Conservation (phyloP, 1,140 invertebrate genomes). For the Drosophila ohnishii region DNA sequence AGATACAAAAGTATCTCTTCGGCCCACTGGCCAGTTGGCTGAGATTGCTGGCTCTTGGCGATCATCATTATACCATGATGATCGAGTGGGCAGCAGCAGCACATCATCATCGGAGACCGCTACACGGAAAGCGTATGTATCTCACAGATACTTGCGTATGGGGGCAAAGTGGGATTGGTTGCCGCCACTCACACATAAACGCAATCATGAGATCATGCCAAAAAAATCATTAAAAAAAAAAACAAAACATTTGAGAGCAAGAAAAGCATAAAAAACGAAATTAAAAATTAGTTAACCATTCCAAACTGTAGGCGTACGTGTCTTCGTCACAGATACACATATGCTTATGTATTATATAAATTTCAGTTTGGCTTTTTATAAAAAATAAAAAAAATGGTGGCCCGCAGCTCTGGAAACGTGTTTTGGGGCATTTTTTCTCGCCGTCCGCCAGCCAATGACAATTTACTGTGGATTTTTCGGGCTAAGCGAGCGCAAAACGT, state of each 20-base stretch:
- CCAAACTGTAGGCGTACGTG: constrained; percentile 62
- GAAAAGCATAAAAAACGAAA: constrained; percentile 16
- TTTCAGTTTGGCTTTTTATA: constrained; percentile 22
- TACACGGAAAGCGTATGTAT: constrained; percentile 33
- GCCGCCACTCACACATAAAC: constrained; percentile 23
- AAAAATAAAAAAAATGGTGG: constrained; percentile 66
- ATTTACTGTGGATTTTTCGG: constrained; percentile 38
- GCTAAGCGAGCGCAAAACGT: constrained; percentile 44
- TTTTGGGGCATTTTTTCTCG: constrained; percentile 58
- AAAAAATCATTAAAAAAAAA: constrained; percentile 18
- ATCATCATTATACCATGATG: constrained; percentile 46
- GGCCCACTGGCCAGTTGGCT: constrained; percentile 36
- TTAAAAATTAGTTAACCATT: constrained; percentile 54
- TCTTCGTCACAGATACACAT: constrained; percentile 39
- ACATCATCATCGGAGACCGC: constrained; percentile 37
- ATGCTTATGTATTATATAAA: constrained; percentile 38
- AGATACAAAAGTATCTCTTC: constrained; percentile 38
- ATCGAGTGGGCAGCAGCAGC: constrained; percentile 47
- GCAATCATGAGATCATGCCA: constrained; percentile 54
- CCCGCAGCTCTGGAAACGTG: constrained; percentile 54
- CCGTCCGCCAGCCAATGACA: constrained; percentile 62
- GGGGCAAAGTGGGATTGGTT: constrained; percentile 55
- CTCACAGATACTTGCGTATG: constrained; percentile 48
- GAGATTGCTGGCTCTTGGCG: constrained; percentile 27
- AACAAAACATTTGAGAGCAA: constrained; percentile 3